A percentile compares a stretch with the other conserved stretches of the same genome.
phyloP scores from a whole-genome alignment of 64 coral and sea anemone genomes.

The Montipora capricornis region DNA sequence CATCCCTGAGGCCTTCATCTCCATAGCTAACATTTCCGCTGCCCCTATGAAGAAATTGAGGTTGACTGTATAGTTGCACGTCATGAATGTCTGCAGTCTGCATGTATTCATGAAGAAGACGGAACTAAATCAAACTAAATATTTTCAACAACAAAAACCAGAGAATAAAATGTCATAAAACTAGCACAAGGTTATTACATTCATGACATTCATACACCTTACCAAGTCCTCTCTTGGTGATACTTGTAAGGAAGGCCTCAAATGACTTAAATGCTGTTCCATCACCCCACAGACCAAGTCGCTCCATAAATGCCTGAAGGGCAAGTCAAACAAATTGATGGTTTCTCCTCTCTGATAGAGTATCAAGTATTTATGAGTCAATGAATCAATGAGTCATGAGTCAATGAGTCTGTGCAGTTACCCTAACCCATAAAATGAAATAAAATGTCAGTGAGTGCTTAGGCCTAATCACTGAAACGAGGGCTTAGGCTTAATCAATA shows the following conservation, averaged over 20 bases:
- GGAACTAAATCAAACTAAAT: too few relatives aligned
- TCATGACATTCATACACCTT: slow-evolving; percentile 8
- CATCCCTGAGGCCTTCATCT: slow-evolving; percentile 99
- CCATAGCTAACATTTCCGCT: slow-evolving; percentile 98
- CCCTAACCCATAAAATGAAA: too few relatives aligned
- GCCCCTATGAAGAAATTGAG: slow-evolving; percentile 60
- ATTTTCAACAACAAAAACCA: neutral
- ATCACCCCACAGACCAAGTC: slow-evolving; percentile 96
- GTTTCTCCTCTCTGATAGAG: too few relatives aligned
- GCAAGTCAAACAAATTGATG: neutral
- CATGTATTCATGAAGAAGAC: neutral
- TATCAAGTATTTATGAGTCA: too few relatives aligned
- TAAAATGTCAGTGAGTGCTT: too few relatives aligned
- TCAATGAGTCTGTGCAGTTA: too few relatives aligned
- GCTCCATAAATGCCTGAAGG: slow-evolving; percentile 97
- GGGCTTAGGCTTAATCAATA: too few relatives aligned
- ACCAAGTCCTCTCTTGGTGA: slow-evolving; percentile 95
- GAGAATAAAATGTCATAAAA: too few relatives aligned
- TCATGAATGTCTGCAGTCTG: too few relatives aligned
- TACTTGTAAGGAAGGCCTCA: slow-evolving; percentile 87
- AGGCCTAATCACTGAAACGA: too few relatives aligned
- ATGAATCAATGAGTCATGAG: too few relatives aligned
- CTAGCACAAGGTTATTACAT: too few relatives aligned
- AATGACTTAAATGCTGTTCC: slow-evolving; percentile 97
- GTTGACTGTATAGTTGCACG: neutral